Evolutionary conservation across 2,113 vertebrate genomes (phyloP).

Genomic region (Amazona guildingii): DNA sequence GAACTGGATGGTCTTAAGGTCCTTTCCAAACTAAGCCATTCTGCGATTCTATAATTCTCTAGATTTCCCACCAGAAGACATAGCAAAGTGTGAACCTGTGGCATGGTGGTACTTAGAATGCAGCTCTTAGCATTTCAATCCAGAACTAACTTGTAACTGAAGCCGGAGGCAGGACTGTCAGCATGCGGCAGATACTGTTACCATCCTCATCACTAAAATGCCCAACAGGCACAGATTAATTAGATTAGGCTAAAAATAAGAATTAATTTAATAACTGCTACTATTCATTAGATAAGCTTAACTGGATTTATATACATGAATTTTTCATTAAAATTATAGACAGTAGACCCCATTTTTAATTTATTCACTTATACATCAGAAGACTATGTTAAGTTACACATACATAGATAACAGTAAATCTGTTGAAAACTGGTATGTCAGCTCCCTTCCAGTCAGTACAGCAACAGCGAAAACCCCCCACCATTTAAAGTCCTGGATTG

Average conservation of each 20-base stretch:
- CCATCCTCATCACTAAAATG: background rate
- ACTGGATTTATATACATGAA: background rate
- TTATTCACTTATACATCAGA: background rate
- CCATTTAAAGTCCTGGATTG: background rate
- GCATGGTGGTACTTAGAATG: background rate
- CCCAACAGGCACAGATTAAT: background rate
- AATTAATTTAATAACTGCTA: background rate
- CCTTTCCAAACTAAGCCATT: background rate
- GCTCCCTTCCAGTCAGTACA: background rate
- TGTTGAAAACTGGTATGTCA: background rate
- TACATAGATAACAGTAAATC: background rate
- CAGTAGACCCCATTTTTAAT: background rate
- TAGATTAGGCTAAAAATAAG: background rate
- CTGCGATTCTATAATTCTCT: background rate
- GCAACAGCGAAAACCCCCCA: background rate
- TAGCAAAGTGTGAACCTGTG: background rate
- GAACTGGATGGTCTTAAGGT: background rate
- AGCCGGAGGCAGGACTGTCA: background rate
- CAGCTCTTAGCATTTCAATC: background rate
- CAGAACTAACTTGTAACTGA: background rate
- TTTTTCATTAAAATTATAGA: background rate
- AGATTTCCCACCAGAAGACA: background rate
- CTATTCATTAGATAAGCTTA: background rate
- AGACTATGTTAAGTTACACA: background rate
- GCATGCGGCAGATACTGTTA: background rate